Percentiles rank a stretch among this genome's conserved stretches.
Evolutionary conservation across 2,888 invertebrate species (phyloP).

Genomic region (Globia sparganii): DNA sequence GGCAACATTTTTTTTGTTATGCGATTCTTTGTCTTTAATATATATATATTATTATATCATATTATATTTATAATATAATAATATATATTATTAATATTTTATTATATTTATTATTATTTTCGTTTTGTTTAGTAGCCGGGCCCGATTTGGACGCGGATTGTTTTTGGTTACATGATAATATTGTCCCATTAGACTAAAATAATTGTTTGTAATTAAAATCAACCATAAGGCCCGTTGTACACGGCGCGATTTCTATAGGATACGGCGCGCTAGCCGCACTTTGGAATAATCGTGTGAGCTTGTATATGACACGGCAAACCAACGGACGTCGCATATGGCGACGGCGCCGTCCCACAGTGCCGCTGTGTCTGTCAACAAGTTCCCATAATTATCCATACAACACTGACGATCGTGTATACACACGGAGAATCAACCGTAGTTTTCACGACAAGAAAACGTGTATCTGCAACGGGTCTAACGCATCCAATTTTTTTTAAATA

Average conservation of each 20-base stretch:
- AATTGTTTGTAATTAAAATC: constrained; percentile 5
- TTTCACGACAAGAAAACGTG: not conserved
- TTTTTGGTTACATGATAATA: constrained; percentile 5
- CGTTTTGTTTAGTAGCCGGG: not conserved
- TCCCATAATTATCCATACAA: too few species aligned
- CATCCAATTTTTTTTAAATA: too few species aligned
- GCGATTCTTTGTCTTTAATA: constrained; percentile 3
- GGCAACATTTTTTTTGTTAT: not conserved
- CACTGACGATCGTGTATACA: not conserved
- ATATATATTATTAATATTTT: too few species aligned
- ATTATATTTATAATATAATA: too few species aligned
- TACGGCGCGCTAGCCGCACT: not conserved
- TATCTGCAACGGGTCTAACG: not conserved
- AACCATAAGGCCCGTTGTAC: not conserved
- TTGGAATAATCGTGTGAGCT: not conserved
- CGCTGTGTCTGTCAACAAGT: not conserved
- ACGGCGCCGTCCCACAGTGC: not conserved
- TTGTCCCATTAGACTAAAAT: not conserved
- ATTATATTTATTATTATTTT: constrained; percentile 21
- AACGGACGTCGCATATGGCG: not conserved
- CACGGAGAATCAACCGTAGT: not conserved
- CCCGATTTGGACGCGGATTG: not conserved
- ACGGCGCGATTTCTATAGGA: not conserved
- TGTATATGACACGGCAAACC: not conserved
- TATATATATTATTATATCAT: too few species aligned